Percentiles rank a stretch among this genome's conserved stretches.
Evolutionary conservation across 2,797 vertebrate genomes (phyloP).

Genomic region (Malurus splendens): DNA sequence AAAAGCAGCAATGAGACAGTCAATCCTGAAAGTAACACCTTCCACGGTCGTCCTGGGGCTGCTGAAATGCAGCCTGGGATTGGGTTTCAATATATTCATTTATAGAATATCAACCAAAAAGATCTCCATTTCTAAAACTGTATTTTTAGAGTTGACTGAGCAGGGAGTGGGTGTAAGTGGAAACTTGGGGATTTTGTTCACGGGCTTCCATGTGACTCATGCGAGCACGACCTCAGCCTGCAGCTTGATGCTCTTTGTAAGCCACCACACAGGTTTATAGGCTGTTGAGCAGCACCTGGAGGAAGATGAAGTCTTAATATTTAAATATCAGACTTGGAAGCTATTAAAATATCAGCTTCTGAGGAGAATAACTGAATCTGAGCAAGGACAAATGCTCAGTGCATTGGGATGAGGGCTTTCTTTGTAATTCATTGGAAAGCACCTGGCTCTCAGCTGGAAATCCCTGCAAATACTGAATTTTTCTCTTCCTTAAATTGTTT

Average conservation of each 20-base stretch:
- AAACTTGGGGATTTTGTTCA: background rate
- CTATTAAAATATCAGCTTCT: background rate
- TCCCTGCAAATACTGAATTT: background rate
- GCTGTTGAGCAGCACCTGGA: background rate
- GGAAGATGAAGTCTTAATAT: background rate
- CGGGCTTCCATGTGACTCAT: background rate
- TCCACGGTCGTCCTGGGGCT: background rate
- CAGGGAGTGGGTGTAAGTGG: background rate
- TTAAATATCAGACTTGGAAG: background rate
- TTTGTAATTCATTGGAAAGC: background rate
- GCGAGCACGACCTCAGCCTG: background rate
- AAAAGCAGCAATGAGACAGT: background rate
- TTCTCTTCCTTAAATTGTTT: background rate
- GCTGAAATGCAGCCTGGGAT: background rate
- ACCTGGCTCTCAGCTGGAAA: background rate
- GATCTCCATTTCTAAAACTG: background rate
- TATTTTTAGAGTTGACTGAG: constrained; percentile 1
- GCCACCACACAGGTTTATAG: background rate
- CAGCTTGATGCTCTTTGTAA: background rate
- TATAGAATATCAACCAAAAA: background rate
- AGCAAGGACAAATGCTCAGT: background rate
- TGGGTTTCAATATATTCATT: background rate
- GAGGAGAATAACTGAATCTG: background rate
- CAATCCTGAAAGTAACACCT: background rate
- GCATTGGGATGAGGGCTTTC: background rate